phyloP scores from a whole-genome alignment of 2,797 vertebrate genomes.

The Eutrigla gurnardus region DNA sequence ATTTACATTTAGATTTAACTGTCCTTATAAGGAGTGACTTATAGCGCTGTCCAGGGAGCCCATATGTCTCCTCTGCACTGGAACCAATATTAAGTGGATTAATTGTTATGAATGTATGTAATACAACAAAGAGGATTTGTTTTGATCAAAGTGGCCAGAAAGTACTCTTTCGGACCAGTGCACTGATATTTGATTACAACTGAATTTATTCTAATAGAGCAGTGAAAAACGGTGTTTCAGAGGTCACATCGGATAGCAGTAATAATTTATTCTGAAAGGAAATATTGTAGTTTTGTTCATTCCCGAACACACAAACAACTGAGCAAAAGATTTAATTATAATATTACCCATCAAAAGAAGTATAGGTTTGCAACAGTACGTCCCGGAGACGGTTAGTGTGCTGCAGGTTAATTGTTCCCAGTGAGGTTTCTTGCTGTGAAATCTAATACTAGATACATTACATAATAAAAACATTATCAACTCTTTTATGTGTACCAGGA shows the following conservation, averaged over 20 bases:
- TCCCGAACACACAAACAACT: background rate
- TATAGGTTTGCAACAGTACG: background rate
- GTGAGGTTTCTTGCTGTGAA: background rate
- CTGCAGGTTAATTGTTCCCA: constrained; percentile 32
- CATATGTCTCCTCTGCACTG: constrained; percentile 7
- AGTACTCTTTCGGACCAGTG: background rate
- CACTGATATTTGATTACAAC: background rate
- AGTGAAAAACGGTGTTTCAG: constrained; percentile 12
- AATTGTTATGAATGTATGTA: background rate
- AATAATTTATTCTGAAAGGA: constrained; percentile 39
- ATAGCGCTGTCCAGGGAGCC: background rate
- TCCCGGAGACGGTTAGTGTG: background rate
- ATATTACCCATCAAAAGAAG: background rate
- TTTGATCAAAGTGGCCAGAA: background rate
- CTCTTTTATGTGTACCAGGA: background rate
- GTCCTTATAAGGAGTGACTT: background rate
- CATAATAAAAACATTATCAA: constrained; percentile 3
- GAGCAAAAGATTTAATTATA: background rate
- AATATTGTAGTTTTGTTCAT: background rate
- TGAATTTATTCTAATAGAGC: constrained; percentile 1
- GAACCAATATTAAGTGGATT: background rate
- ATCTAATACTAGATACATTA: background rate
- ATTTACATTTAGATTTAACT: constrained; percentile 31
- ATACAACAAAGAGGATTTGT: background rate
- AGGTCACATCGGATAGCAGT: constrained; percentile 45